These are phyloP conservation scores for Boloria selene DNA, from an alignment of 2,888 invertebrate genomes.

Conservation along the genomic window DNA sequence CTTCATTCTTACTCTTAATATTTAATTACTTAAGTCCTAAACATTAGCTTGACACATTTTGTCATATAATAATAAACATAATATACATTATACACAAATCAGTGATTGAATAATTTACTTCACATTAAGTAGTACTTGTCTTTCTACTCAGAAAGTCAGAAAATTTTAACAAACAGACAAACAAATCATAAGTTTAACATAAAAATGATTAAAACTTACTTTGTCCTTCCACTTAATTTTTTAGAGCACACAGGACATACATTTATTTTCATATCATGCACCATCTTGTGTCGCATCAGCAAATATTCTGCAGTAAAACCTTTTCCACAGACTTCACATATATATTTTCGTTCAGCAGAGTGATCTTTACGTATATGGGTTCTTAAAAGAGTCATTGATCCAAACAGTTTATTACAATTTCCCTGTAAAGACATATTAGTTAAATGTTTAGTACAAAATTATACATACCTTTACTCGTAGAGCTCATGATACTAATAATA, in stretches of 20 bases:
- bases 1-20: too few relatives aligned
- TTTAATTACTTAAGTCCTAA: too few relatives aligned
- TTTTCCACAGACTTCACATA: constrained; percentile 47
- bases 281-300: constrained; percentile 43
- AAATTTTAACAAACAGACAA: too few relatives aligned
- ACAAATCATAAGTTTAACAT: background rate
- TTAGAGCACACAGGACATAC: constrained; percentile 47
- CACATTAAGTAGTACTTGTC: too few relatives aligned
- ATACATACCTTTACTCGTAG: background rate
- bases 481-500: background rate
- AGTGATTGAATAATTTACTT: too few relatives aligned
- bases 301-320: constrained; percentile 46
- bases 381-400: constrained; percentile 41
- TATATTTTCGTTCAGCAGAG: constrained; percentile 41
- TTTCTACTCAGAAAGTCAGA: too few relatives aligned
- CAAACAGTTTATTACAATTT: constrained; percentile 44
- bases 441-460: background rate
- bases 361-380: constrained; percentile 51
- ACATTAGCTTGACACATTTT: too few relatives aligned
- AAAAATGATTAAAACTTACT: constrained; percentile 41
- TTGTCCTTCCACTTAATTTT: constrained; percentile 48
- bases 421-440: constrained; percentile 36
- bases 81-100: too few relatives aligned
- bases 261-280: constrained; percentile 37
- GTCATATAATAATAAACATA: too few relatives aligned